These are phyloP conservation scores for Percina caprodes DNA, from an alignment of 2,113 vertebrate species.

Conservation along the genomic window DNA sequence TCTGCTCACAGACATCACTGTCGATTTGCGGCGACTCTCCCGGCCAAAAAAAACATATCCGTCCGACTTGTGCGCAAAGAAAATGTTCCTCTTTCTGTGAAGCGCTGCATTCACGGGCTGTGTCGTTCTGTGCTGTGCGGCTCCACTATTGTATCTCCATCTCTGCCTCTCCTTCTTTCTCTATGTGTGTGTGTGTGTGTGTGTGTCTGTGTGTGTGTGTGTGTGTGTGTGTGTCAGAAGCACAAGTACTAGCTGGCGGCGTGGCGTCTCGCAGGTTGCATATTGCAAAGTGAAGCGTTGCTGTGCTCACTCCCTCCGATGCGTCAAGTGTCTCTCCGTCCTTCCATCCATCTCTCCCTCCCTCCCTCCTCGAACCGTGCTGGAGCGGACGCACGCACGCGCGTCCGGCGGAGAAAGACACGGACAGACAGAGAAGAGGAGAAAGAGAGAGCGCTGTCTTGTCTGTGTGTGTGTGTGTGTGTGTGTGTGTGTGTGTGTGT, in stretches of 20 bases:
- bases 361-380: slow-evolving; percentile 29
- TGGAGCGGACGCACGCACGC: slow-evolving; percentile 44
- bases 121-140: not conserved
- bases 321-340: slow-evolving; percentile 63
- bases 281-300: slow-evolving; percentile 65
- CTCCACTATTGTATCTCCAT: not conserved
- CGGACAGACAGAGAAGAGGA: not conserved
- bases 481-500: slow-evolving; percentile 40
- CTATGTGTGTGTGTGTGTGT: not conserved
- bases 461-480: no score
- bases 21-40: slow-evolving; percentile 46
- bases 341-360: not conserved
- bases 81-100: slow-evolving; percentile 24
- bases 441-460: slow-evolving; percentile 47
- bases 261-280: slow-evolving; percentile 68
- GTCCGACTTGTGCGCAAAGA: slow-evolving; percentile 52
- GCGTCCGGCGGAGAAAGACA: slow-evolving; percentile 7
- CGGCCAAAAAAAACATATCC: slow-evolving; percentile 56
- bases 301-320: slow-evolving; percentile 72
- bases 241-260: slow-evolving; percentile 41
- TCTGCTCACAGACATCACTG: slow-evolving; percentile 62
- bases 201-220: not conserved
- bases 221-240: slow-evolving; percentile 6
- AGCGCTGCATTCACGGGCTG: slow-evolving; percentile 40
- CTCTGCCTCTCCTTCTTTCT: not conserved